A percentile compares a stretch with the other conserved stretches of the same genome.
These are phyloP conservation scores for Xylocampa areola DNA, from an alignment of 2,888 invertebrate species.

Conservation along the genomic window DNA sequence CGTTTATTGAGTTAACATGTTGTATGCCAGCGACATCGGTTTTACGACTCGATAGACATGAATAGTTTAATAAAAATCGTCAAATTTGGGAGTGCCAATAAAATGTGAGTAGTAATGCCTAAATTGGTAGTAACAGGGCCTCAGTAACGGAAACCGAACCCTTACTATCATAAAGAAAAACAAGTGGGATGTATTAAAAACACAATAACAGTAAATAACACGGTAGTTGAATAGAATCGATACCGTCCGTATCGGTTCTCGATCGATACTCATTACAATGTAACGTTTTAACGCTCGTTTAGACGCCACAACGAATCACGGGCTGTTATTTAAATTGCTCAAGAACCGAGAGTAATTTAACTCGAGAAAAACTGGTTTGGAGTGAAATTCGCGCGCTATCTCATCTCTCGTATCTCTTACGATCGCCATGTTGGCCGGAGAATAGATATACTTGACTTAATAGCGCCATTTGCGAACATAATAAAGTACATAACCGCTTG, in stretches of 20 bases:
- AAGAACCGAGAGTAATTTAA: slow-evolving; percentile 74
- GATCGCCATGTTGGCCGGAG: slow-evolving; percentile 59
- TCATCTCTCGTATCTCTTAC: slow-evolving; percentile 69
- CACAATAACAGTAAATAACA: slow-evolving; percentile 64
- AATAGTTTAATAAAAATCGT: slow-evolving; percentile 62
- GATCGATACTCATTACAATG: slow-evolving; percentile 74
- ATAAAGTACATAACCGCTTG: slow-evolving; percentile 68
- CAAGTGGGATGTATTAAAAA: slow-evolving; percentile 55
- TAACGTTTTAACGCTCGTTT: slow-evolving; percentile 73
- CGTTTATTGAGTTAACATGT: slow-evolving; percentile 73
- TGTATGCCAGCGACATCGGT: slow-evolving; percentile 57
- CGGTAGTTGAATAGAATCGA: slow-evolving; percentile 64
- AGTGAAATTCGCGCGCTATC: slow-evolving; percentile 74
- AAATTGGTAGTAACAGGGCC: slow-evolving; percentile 7
- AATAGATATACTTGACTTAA: slow-evolving; percentile 67
- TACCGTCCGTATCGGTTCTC: slow-evolving; percentile 60
- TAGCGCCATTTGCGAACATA: slow-evolving; percentile 65
- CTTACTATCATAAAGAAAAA: slow-evolving; percentile 42
- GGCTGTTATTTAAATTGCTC: slow-evolving; percentile 79
- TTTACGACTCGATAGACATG: slow-evolving; percentile 64
- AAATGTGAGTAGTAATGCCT: slow-evolving; percentile 31
- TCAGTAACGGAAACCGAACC: slow-evolving; percentile 38
- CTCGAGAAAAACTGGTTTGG: slow-evolving; percentile 74
- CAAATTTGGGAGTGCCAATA: slow-evolving; percentile 52
- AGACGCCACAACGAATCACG: slow-evolving; percentile 74